phyloP scores from a whole-genome alignment of 37 sponge, comb jelly and placozoan genomes.

The Bolinopsis microptera region DNA sequence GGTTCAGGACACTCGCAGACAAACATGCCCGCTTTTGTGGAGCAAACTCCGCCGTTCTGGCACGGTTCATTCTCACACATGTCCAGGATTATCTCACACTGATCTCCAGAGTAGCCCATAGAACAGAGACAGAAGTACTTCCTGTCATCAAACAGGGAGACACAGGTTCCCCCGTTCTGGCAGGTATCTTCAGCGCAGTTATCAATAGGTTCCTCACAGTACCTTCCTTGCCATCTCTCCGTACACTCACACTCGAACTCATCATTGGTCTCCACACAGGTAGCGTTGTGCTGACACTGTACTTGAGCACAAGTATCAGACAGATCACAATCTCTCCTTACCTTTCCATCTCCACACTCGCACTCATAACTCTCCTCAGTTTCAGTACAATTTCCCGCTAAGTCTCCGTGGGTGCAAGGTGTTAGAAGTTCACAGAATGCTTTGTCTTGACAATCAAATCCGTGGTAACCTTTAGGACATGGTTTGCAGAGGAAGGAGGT shows the following conservation, averaged over 20 bases:
- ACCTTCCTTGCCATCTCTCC: neutral
- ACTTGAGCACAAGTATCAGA: neutral
- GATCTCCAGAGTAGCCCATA: neutral
- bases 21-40: neutral
- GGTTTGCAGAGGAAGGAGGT: neutral
- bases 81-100: constrained; percentile 3
- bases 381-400: constrained; percentile 20
- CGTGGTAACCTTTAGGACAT: constrained; percentile 51
- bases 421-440: neutral
- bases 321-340: neutral
- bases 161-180: constrained; percentile 30
- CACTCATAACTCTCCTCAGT: constrained; percentile 33
- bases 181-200: constrained; percentile 2
- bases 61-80: constrained; percentile 15
- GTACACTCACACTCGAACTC: constrained; percentile 42
- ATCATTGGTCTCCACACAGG: constrained; percentile 6
- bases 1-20: constrained; percentile 40
- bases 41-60: neutral
- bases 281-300: neutral
- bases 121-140: constrained; percentile 54
- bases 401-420: constrained; percentile 9
- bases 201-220: constrained; percentile 10
- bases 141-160: constrained; percentile 21
- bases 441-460: constrained; percentile 27
- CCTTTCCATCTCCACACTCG: constrained; percentile 44